Percentiles rank a stretch among this genome's conserved stretches.
These are phyloP conservation scores for Arge pagana DNA, from an alignment of 2,888 invertebrate species.

Conservation along the genomic window DNA sequence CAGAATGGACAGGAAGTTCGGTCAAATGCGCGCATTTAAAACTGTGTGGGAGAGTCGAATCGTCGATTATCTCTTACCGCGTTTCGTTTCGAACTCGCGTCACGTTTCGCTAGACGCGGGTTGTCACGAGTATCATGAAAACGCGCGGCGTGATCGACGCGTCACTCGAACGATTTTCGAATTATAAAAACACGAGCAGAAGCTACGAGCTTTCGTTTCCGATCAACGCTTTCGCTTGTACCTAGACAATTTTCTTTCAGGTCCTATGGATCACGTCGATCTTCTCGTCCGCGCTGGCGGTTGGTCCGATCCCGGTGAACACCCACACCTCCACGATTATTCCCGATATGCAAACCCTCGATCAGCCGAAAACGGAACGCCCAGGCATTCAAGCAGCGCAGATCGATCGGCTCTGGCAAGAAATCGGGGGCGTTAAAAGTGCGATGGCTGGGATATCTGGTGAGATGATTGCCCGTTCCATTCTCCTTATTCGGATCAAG, in stretches of 20 bases:
- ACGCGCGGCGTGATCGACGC: conserved; percentile 7
- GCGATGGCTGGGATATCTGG: conserved; percentile 33
- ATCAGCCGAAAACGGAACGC: conserved; percentile 11
- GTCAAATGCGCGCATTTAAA: conserved; percentile 15
- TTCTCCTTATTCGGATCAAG: too few relatives aligned
- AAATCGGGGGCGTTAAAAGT: conserved; percentile 33
- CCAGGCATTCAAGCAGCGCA: conserved; percentile 12
- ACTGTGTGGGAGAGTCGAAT: conserved; percentile 17
- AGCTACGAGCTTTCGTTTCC: too few relatives aligned
- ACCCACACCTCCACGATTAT: conserved; percentile 8
- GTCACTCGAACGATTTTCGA: conserved; percentile 11
- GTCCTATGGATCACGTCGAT: conserved; percentile 11
- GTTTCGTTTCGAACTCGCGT: conserved; percentile 20
- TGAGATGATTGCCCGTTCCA: conserved; percentile 12
- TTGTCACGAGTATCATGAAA: too few relatives aligned
- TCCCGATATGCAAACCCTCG: neutral
- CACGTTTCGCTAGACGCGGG: conserved; percentile 18
- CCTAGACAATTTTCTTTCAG: conserved; percentile 8
- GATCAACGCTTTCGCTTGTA: too few relatives aligned
- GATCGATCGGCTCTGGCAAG: conserved; percentile 31
- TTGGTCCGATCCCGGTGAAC: conserved; percentile 12
- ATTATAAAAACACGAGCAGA: conserved; percentile 12
- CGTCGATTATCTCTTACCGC: conserved; percentile 13
- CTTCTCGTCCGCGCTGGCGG: conserved; percentile 7
- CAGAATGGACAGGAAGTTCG: conserved; percentile 29